Base-by-base conservation (phyloP, 35 echinoderm and acorn worm genomes). In the Heliocidaris tuberculata region DNA sequence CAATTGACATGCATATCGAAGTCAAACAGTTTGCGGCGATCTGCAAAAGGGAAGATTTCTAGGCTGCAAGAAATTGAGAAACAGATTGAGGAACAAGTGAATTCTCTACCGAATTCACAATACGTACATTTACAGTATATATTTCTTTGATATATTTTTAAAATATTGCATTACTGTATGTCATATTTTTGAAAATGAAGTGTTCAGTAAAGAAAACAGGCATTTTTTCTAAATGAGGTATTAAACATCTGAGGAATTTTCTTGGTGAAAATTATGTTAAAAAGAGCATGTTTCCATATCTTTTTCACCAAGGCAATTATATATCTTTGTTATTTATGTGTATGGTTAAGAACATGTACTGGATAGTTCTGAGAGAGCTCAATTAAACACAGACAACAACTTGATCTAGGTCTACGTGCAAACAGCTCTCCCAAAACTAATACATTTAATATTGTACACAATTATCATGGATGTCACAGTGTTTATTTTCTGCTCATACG, bases 1-100 rank as follows among this genome's bases (percentile, higher is more conserved):
- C 78, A 95, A 52, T 59, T 97, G 59, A 96, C 95, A 21, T 93
- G 92, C 12, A 97, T 97, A 9, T 90, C 88, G 12, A 96, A 97
- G 86, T 93, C 89, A 78, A 97, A 97, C 88, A 97, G 96, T 85
- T 88, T 97, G 10, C 24, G 96, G 94, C 94, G 94, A 93, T 88
- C 87, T 48, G 93, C 54, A 97, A 95, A 92, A 85, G 89, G 93
- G 92, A 97, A 95, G 31, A 31, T 2, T 10, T 32, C 30, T 21
- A 93, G 85, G 85, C 30, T 78, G 71, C 32, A 54, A 95, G 70
- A 21, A 90, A 30, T 49, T 89, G 13, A 48, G 92, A 48, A 96
- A 54, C 27, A 95, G 42, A 94, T 97, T 60, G 96, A 95, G 32
- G 60, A 50, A 31, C 42, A 97, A 52, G 31, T 97, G 31, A 52